A percentile compares a stretch with the other conserved stretches of the same genome.
Conservation (phyloP, 2,888 invertebrate genomes). For the Pandemis corylana region DNA sequence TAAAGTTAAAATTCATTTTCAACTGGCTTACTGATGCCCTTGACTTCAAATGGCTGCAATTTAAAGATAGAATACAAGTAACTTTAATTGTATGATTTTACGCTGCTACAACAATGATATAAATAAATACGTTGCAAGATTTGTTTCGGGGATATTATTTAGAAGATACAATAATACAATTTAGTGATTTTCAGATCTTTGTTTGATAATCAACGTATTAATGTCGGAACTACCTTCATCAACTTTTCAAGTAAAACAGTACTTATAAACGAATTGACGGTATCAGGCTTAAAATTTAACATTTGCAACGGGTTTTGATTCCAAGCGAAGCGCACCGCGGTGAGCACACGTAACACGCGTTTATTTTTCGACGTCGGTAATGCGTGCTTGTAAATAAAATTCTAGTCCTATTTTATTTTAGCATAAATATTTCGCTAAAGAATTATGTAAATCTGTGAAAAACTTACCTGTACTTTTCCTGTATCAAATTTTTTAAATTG, state of each 20-base stretch:
- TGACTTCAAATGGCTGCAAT: not conserved
- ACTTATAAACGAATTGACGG: too few relatives aligned
- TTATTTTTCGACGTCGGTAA: not conserved
- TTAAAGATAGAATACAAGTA: not conserved
- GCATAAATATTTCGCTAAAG: not conserved
- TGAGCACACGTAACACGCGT: not conserved
- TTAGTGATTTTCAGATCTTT: too few relatives aligned
- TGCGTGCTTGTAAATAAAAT: not conserved
- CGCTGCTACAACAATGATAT: not conserved
- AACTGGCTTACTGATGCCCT: not conserved
- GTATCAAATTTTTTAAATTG: constrained; percentile 11
- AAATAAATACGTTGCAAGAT: not conserved
- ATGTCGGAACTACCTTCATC: too few relatives aligned
- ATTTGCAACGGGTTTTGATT: not conserved
- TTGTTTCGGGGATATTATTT: too few relatives aligned
- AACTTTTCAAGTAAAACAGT: too few relatives aligned
- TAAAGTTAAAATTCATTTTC: not conserved
- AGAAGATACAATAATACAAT: too few relatives aligned
- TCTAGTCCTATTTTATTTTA: not conserved
- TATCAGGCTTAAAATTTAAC: not conserved
- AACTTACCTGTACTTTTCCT: not conserved
- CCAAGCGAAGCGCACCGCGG: not conserved
- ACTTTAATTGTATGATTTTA: not conserved
- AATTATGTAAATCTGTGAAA: not conserved
- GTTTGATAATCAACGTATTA: too few relatives aligned